Percentiles rank a stretch among this genome's conserved stretches.
These are phyloP conservation scores for Parambassis ranga DNA, from an alignment of 2,797 vertebrate species.

Conservation along the genomic window DNA sequence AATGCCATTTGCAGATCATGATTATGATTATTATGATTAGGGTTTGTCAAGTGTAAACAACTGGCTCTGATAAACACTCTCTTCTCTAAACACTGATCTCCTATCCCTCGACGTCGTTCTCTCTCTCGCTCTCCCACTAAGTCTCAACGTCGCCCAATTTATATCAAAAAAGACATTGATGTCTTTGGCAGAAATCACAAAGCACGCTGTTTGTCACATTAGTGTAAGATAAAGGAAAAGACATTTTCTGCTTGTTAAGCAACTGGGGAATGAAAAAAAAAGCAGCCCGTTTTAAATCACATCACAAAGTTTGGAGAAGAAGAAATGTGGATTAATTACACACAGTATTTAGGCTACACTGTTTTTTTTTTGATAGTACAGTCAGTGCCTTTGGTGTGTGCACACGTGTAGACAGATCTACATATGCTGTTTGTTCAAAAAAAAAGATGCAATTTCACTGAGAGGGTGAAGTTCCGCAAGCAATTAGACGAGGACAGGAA, in stretches of 20 bases:
- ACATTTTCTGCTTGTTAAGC: slow-evolving; percentile 59
- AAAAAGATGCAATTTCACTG: slow-evolving; percentile 30
- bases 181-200: slow-evolving; percentile 64
- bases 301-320: slow-evolving; percentile 30
- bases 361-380: neutral
- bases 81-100: slow-evolving; percentile 45
- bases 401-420: slow-evolving; percentile 7
- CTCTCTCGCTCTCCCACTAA: slow-evolving; percentile 11
- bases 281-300: slow-evolving; percentile 41
- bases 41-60: slow-evolving; percentile 69
- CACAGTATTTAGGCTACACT: slow-evolving; percentile 13
- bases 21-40: slow-evolving; percentile 60
- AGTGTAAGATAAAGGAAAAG: slow-evolving; percentile 53
- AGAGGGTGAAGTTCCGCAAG: slow-evolving; percentile 49
- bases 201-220: slow-evolving; percentile 63
- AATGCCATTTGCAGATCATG: slow-evolving; percentile 56
- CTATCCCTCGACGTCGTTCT: slow-evolving; percentile 34
- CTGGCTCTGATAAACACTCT: slow-evolving; percentile 60
- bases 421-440: neutral
- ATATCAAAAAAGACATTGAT: slow-evolving; percentile 68
- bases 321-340: slow-evolving; percentile 38
- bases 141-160: slow-evolving; percentile 39
- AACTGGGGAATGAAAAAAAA: slow-evolving; percentile 47
- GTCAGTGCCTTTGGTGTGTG: slow-evolving; percentile 2
- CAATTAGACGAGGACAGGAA: slow-evolving; percentile 48